These are phyloP conservation scores for Saccopteryx leptura DNA, from an alignment of 2,113 vertebrate genomes.

Conservation along the genomic window DNA sequence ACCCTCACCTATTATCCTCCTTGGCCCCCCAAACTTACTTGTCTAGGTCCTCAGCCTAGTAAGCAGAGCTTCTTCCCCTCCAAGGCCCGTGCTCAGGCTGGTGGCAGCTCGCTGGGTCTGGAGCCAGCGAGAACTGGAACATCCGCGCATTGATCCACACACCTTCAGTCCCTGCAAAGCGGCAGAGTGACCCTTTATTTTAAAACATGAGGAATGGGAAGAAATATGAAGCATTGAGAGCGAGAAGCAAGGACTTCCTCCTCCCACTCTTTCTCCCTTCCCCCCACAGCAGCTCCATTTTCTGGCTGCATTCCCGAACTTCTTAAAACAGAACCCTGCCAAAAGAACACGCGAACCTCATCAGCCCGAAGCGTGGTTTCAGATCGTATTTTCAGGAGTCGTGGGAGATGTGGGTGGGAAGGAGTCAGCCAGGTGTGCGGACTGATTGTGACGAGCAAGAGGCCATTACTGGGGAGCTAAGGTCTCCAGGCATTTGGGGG, in stretches of 20 bases:
- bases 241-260: neutral
- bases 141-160: neutral
- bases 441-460: neutral
- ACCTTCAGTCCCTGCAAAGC: neutral
- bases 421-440: neutral
- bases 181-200: neutral
- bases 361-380: neutral
- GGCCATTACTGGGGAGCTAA: neutral
- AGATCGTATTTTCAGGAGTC: neutral
- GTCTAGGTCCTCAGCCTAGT: neutral
- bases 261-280: accelerated
- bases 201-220: neutral
- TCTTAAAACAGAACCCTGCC: conserved; percentile 36
- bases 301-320: neutral
- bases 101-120: accelerated
- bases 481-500: neutral
- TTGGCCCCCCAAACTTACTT: no score
- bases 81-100: neutral
- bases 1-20: neutral
- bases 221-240: neutral
- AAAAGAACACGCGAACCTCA: neutral
- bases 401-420: neutral
- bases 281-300: neutral
- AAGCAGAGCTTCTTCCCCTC: neutral
- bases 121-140: neutral